Percentiles rank a stretch among this genome's conserved stretches.
phyloP scores from a whole-genome alignment of 2,888 invertebrate species.

The Tipula unca region DNA sequence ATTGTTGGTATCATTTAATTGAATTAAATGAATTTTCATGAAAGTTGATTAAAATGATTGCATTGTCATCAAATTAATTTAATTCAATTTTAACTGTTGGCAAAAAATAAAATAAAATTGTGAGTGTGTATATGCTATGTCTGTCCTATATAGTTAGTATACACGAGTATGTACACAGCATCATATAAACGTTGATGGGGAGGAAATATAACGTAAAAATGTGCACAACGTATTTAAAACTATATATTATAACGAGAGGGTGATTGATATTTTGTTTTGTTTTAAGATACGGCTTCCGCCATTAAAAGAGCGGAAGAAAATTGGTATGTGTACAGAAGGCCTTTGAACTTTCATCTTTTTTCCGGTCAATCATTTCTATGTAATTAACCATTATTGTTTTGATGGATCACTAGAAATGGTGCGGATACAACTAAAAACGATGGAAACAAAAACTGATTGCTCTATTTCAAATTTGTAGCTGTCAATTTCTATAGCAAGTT shows the following conservation, averaged over 20 bases:
- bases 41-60: slow-evolving; percentile 14
- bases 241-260: background rate
- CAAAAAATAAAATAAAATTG: background rate
- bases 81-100: slow-evolving; percentile 14
- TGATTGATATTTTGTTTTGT: background rate
- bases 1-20: slow-evolving; percentile 14
- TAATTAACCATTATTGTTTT: background rate
- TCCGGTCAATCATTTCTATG: background rate
- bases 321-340: background rate
- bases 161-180: background rate
- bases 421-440: no score
- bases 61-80: slow-evolving; percentile 14
- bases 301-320: background rate
- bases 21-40: slow-evolving; percentile 14
- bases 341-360: background rate
- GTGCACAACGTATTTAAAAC: background rate
- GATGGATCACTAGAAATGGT: background rate
- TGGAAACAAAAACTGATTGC: no score
- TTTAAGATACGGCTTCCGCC: background rate
- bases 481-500: no score
- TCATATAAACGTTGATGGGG: background rate
- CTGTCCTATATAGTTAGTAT: background rate
- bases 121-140: background rate
- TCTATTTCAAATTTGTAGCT: no score
- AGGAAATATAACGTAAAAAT: background rate